Evolutionary conservation across 2,888 invertebrate species (phyloP), one percentile per base, ranked within the genome.

Genomic region (Eupithecia centaureata): DNA sequence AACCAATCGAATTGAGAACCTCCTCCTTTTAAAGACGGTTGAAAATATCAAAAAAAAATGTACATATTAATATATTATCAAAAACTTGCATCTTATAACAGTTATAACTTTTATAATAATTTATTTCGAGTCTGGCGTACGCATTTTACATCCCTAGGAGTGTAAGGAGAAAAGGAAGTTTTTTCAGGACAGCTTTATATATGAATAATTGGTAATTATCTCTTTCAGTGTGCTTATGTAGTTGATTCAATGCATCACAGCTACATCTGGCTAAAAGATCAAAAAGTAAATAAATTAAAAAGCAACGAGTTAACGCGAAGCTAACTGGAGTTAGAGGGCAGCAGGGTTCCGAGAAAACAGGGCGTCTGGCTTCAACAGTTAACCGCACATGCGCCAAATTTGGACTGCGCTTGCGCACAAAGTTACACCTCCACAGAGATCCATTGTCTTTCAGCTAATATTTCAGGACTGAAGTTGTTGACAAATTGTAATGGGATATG

Each of bases 301-400:
- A 57, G 56, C 57, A 57, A 57, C 52, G 61, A 51, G 61, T 65
- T 69, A 71, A 56, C 56, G 60, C 61, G 57, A 68, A 73, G 73
- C 74, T 76, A 76, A 77, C 76, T 78, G 76, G 77, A 74, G 79
- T 74, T 77, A 73, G 76, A 61, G 77, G 65, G 65, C 68, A 79
- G 76, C 77, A 71, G 73, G 74, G 77, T 81, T 87, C 88, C 85
- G 69, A 77, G 88, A 88, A 88, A 74, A 73, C 77, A 12, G 56
- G 67, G 77, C 78, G 82, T 81, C 81, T 79, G 80, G 76, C 79
- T 70, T 70, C 73, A 72, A 76, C 78, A 75, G 72, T 74, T 75
- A 75, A 42, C 59, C 54, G 65, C 73, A 73, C 67, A 72, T 75
- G 71, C 68, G 61, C 67, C 59, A 65, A 72, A 73, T 76, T 73